These are phyloP conservation scores for Oryzias celebensis DNA, from an alignment of 2,113 vertebrate species.

Conservation along the genomic window DNA sequence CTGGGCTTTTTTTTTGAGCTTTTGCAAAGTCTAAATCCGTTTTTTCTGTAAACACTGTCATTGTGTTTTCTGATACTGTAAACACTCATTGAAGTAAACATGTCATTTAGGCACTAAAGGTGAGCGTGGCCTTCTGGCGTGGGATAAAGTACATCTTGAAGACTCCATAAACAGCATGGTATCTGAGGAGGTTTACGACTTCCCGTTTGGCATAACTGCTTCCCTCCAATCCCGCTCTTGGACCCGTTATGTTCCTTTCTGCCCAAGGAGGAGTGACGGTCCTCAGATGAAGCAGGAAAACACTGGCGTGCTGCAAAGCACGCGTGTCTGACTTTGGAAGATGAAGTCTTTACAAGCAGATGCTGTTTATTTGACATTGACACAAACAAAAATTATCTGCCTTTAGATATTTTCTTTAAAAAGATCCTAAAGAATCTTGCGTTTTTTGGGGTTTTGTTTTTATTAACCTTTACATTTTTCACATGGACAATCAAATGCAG, in stretches of 20 bases:
- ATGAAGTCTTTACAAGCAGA: background rate
- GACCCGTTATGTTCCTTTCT: slow-evolving; percentile 76
- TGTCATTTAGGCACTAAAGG: slow-evolving; percentile 72
- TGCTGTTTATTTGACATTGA: background rate
- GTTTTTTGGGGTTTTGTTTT: too few species aligned
- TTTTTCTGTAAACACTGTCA: background rate
- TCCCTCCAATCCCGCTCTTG: slow-evolving; percentile 67
- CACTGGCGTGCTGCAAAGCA: background rate
- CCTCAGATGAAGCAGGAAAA: background rate
- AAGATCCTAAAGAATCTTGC: too few species aligned
- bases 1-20: too few species aligned
- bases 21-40: too few species aligned
- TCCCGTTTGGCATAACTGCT: slow-evolving; percentile 82
- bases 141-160: slow-evolving; percentile 57
- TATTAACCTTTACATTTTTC: too few species aligned
- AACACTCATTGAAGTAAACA: accelerated
- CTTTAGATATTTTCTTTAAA: background rate
- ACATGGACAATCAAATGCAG: too few species aligned
- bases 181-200: slow-evolving; percentile 73
- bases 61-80: background rate
- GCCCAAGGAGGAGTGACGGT: slow-evolving; percentile 54
- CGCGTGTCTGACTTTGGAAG: background rate
- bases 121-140: slow-evolving; percentile 79
- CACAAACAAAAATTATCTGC: background rate
- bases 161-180: background rate